These are phyloP conservation scores for Perodicticus potto DNA, from an alignment of 2,797 vertebrate species.

Conservation along the genomic window DNA sequence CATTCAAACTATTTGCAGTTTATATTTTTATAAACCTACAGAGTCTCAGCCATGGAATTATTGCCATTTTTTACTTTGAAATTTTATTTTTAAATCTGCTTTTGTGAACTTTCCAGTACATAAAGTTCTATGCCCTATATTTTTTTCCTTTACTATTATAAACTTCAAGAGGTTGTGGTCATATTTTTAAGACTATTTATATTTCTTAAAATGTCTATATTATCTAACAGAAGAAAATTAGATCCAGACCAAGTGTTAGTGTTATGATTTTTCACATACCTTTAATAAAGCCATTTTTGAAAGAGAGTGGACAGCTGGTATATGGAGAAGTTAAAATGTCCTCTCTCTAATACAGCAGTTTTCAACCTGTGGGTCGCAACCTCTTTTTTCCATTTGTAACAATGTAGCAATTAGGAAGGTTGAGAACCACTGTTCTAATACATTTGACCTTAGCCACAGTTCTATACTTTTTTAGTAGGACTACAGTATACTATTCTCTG, in stretches of 20 bases:
- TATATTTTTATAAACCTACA: slow-evolving; percentile 52
- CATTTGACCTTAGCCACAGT: not conserved
- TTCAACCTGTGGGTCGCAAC: too few relatives aligned
- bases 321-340: slow-evolving; percentile 13
- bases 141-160: slow-evolving; percentile 51
- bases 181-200: slow-evolving; percentile 18
- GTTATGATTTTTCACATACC: not conserved
- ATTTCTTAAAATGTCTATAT: slow-evolving; percentile 27
- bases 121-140: slow-evolving; percentile 58
- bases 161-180: not conserved
- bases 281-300: not conserved
- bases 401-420: too few relatives aligned
- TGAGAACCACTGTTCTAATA: not conserved
- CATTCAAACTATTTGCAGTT: slow-evolving; percentile 32
- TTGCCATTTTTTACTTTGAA: slow-evolving; percentile 60
- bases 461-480: not conserved
- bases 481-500: not conserved
- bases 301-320: not conserved
- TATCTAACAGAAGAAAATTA: slow-evolving; percentile 53
- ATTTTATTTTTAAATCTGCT: slow-evolving; percentile 79
- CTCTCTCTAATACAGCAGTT: not conserved
- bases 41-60: slow-evolving; percentile 6
- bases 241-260: slow-evolving; percentile 28
- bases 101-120: slow-evolving; percentile 57
- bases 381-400: too few relatives aligned